A percentile compares a stretch with the other conserved stretches of the same genome.
phyloP scores from a whole-genome alignment of 2,888 invertebrate genomes.

The Platycnemis pennipes region DNA sequence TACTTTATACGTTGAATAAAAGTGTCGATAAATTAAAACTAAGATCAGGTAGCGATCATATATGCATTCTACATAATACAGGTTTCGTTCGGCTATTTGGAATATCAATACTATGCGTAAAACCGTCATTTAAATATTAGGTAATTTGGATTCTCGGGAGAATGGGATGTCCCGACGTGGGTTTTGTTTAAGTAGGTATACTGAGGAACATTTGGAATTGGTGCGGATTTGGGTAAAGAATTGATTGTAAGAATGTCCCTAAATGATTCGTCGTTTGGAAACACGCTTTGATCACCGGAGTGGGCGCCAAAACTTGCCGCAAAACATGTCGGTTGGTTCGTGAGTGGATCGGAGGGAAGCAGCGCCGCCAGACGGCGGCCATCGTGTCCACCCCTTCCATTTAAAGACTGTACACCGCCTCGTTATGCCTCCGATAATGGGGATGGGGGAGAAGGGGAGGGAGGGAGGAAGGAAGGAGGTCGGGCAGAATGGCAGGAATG shows the following conservation, averaged over 20 bases:
- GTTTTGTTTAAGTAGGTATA: too few relatives aligned
- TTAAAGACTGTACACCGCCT: neutral
- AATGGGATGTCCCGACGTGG: too few relatives aligned
- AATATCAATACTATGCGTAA: too few relatives aligned
- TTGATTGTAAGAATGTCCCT: neutral
- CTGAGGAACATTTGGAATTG: too few relatives aligned
- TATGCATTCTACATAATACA: too few relatives aligned
- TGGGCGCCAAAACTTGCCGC: neutral
- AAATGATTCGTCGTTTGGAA: neutral
- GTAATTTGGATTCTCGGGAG: too few relatives aligned
- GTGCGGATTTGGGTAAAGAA: neutral
- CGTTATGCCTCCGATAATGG: neutral
- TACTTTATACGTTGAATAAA: too few relatives aligned
- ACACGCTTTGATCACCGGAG: neutral
- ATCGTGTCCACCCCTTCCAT: neutral
- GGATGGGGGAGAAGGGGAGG: neutral
- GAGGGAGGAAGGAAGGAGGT: neutral
- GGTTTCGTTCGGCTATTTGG: too few relatives aligned
- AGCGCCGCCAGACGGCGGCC: neutral
- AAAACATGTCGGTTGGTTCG: neutral
- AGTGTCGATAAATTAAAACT: too few relatives aligned
- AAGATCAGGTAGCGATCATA: too few relatives aligned
- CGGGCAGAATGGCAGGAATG: neutral
- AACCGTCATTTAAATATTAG: too few relatives aligned
- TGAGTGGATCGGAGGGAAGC: neutral